Evolutionary conservation across 2,888 invertebrate species (phyloP).

Genomic region (Archaeoteleia sp.): DNA sequence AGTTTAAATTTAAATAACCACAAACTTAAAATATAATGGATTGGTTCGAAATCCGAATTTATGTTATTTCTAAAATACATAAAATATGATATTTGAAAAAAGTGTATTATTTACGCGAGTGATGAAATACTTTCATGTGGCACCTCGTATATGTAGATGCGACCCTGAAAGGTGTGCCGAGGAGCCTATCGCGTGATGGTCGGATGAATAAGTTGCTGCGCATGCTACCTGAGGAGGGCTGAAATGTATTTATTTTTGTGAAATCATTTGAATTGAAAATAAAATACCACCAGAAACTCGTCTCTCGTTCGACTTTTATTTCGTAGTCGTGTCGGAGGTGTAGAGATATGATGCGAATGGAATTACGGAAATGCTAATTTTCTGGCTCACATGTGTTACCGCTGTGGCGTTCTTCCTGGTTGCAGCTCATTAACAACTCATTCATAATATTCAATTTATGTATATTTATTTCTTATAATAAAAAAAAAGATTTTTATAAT

Average conservation of each 20-base stretch:
- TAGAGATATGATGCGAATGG: conserved; percentile 18
- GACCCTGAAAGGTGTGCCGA: conserved; percentile 41
- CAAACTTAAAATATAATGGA: too few relatives aligned
- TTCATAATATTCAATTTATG: too few relatives aligned
- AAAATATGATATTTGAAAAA: too few relatives aligned
- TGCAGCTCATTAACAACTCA: too few relatives aligned
- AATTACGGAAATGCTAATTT: conserved; percentile 15
- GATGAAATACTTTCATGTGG: not conserved
- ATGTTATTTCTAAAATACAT: not conserved
- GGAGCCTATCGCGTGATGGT: conserved; percentile 46
- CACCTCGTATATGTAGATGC: conserved; percentile 5
- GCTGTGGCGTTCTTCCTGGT: too few relatives aligned
- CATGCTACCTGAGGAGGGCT: conserved; percentile 44
- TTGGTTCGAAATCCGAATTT: too few relatives aligned
- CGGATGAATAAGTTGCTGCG: conserved; percentile 40
- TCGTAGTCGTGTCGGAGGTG: not conserved
- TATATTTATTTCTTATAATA: too few relatives aligned
- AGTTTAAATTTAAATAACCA: too few relatives aligned
- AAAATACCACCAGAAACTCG: conserved; percentile 22
- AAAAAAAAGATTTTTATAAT: too few relatives aligned
- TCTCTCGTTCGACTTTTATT: conserved; percentile 10
- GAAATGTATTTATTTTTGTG: conserved; percentile 43
- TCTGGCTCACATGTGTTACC: not conserved
- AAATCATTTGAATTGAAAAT: conserved; percentile 50
- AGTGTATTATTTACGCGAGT: too few relatives aligned